These are phyloP conservation scores for Rhadinocentrus ornatus DNA, from an alignment of 2,797 vertebrate genomes.

Conservation along the genomic window DNA sequence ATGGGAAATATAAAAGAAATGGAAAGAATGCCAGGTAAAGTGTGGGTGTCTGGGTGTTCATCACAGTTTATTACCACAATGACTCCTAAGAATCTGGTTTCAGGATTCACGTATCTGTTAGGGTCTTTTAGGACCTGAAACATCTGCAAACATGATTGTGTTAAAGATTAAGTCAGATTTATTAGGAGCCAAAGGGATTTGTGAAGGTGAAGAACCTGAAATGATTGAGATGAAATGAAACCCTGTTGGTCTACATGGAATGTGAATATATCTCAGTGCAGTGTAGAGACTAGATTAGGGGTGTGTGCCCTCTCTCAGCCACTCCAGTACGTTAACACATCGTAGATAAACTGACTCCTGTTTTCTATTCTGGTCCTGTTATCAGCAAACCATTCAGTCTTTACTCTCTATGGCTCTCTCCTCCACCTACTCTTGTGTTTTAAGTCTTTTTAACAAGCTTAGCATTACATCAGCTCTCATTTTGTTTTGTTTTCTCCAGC, in stretches of 20 bases:
- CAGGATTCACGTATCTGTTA: no score
- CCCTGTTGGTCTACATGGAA: not conserved
- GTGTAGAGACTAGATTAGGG: not conserved
- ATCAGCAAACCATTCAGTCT: slow-evolving; percentile 44
- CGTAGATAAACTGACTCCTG: slow-evolving; percentile 33
- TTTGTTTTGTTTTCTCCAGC: not conserved
- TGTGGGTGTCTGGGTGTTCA: no score
- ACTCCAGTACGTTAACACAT: slow-evolving; percentile 8
- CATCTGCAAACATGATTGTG: no score
- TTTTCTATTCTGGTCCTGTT: slow-evolving; percentile 63
- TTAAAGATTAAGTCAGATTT: not conserved
- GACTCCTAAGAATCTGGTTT: no score
- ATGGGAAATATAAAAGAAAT: no score
- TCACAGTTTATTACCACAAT: no score
- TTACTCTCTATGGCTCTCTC: not conserved
- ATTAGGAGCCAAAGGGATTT: not conserved
- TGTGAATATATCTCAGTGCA: rapidly evolving
- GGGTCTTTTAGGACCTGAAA: no score
- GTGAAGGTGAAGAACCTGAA: not conserved
- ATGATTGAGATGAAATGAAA: not conserved
- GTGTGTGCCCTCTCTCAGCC: slow-evolving; percentile 1
- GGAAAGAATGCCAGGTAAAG: no score
- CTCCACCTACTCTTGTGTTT: not conserved
- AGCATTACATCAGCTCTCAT: not conserved
- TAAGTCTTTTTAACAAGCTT: not conserved